Evolutionary conservation across 2,888 invertebrate genomes (phyloP), one percentile per base, ranked within the genome.

Genomic region (Ephialtes manifestator): DNA sequence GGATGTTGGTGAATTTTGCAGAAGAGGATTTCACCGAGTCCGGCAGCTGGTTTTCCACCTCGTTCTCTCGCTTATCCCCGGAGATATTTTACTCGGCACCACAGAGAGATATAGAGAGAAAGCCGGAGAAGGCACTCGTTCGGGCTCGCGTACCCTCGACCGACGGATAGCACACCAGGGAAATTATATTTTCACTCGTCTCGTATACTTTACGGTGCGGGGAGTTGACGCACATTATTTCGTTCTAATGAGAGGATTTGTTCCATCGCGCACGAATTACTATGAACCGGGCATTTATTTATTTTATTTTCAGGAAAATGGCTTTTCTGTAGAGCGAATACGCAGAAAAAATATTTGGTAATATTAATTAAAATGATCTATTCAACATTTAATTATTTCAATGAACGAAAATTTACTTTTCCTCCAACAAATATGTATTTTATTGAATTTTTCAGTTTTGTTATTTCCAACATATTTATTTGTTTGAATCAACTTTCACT

Each of bases 121-220:
- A 60, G 60, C 15, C 13, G 24, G 35, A 63, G 35, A 35, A 63
- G 39, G 18, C 63, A 39, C 67, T 81, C 72, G 82, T 77, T 83
- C 84, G 67, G 51, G 58, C 72, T 68, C 55, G 68, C 51, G 76
- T 67, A 58, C 46, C 84, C 81, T 68, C 76, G 78, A 74, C 83
- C 84, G 84, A 85, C 78, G 84, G 81, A 88, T 87, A 53, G 87
- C 81, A 86, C 87, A 80, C 87, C 55, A 55, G 87, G 87, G 87
- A 88, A 88, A 88, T 88, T 88, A 88, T 84, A 83, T 84, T 87
- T 63, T 63, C 75, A 75, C 81, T 84, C 81, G 53, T 63, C 68
- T 28, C 48, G 71, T 46, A 53, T 67, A 53, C 51, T 28, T 39
- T 43, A 43, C 63, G 13, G 68, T 10, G 43, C 55, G 65, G 4